Conservation (phyloP, 2,888 invertebrate genomes). For the Aphidius colemani region DNA sequence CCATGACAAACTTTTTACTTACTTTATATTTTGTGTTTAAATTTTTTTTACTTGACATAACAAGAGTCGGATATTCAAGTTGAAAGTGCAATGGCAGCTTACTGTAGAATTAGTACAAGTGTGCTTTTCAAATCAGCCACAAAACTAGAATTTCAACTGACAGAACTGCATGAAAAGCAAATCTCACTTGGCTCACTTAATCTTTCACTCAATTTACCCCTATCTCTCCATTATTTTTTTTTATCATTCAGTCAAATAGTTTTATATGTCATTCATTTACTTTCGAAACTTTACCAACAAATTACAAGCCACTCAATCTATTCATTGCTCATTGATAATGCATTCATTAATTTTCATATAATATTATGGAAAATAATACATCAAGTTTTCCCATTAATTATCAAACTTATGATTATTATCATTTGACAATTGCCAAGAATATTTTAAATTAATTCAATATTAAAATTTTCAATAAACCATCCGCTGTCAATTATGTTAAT, state of each 20-base stretch:
- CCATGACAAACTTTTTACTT: conserved; percentile 28
- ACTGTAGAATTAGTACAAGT: conserved; percentile 28
- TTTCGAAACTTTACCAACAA: conserved; percentile 25
- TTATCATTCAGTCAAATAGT: too few relatives aligned
- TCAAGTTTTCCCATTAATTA: not conserved
- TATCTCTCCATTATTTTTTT: too few relatives aligned
- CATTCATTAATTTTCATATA: not conserved
- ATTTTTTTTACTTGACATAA: too few relatives aligned
- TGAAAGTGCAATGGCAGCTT: conserved; percentile 3
- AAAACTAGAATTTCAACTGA: conserved; percentile 14
- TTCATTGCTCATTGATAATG: not conserved
- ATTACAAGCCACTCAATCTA: conserved; percentile 27
- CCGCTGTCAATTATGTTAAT: not conserved
- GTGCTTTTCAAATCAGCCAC: conserved; percentile 23
- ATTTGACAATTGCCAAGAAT: too few relatives aligned
- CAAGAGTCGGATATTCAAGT: not conserved
- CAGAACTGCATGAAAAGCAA: too few relatives aligned
- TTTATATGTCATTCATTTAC: not conserved
- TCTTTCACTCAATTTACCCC: too few relatives aligned
- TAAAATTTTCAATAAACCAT: too few relatives aligned
- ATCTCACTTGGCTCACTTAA: too few relatives aligned
- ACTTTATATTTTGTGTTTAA: not conserved
- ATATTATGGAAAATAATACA: not conserved
- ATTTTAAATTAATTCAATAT: too few relatives aligned
- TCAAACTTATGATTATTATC: not conserved